Conservation (phyloP, 2,113 vertebrate species). For the rabbit (Oryctolagus cuniculus) region DNA sequence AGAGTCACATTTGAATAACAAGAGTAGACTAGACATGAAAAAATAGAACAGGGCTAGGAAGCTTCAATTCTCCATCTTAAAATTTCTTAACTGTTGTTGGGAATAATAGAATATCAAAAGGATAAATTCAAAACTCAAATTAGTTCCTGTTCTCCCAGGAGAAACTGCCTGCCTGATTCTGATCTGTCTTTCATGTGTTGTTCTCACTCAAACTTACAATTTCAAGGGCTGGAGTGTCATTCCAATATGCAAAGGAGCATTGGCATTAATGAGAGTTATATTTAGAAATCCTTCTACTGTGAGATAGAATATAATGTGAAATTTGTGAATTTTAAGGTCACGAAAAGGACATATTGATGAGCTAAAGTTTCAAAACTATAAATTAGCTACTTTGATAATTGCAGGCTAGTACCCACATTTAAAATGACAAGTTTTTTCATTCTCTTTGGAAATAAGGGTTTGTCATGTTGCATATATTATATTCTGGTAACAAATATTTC, state of each 20-base stretch:
- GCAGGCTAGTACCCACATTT: constrained; percentile 18
- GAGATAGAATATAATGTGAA: constrained; percentile 67
- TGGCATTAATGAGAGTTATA: constrained; percentile 81
- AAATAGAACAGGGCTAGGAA: constrained; percentile 73
- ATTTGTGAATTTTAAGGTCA: constrained; percentile 73
- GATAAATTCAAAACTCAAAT: constrained; percentile 82
- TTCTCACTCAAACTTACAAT: constrained; percentile 75
- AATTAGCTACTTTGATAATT: constrained; percentile 54
- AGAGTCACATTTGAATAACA: constrained; percentile 80
- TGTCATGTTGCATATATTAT: neutral
- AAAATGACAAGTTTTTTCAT: constrained; percentile 43
- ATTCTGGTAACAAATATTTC: neutral
- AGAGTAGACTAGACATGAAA: constrained; percentile 74
- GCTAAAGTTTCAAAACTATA: constrained; percentile 62
- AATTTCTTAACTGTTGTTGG: constrained; percentile 79
- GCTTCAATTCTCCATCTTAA: constrained; percentile 73
- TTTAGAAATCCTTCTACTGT: constrained; percentile 77
- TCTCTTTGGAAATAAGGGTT: constrained; percentile 32
- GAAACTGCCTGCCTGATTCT: constrained; percentile 74
- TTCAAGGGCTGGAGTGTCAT: constrained; percentile 75
- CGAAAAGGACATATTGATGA: constrained; percentile 68
- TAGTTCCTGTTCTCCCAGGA: constrained; percentile 76
- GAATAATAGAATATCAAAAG: constrained; percentile 81
- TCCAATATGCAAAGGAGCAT: constrained; percentile 68
- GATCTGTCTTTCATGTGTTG: constrained; percentile 72